Percentiles rank a stretch among this genome's conserved stretches.
Evolutionary conservation across 2,888 invertebrate species (phyloP).

Genomic region (Phrixothrix hirtus): DNA sequence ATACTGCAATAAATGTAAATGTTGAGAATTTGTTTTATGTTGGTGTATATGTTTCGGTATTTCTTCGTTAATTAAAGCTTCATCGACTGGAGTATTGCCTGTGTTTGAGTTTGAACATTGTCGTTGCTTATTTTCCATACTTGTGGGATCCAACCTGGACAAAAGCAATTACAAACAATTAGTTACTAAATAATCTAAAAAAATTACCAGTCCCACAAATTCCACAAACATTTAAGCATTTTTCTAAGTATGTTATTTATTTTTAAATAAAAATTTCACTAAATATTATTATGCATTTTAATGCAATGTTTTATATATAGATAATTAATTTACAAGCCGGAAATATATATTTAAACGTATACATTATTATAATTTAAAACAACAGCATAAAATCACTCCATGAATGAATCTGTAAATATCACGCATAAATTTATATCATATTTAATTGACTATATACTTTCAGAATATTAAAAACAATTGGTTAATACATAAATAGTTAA

Average conservation of each 20-base stretch:
- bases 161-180: slow-evolving; percentile 36
- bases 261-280: too few species aligned
- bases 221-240: slow-evolving; percentile 68
- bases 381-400: too few species aligned
- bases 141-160: slow-evolving; percentile 55
- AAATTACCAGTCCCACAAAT: slow-evolving; percentile 49
- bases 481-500: neutral
- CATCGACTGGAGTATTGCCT: slow-evolving; percentile 36
- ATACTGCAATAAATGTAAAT: slow-evolving; percentile 61
- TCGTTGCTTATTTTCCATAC: slow-evolving; percentile 53
- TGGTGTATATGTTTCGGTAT: slow-evolving; percentile 61
- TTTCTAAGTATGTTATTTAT: too few species aligned
- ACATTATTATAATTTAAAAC: too few species aligned
- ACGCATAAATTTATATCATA: too few species aligned
- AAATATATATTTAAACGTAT: too few species aligned
- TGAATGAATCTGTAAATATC: too few species aligned
- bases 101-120: slow-evolving; percentile 45
- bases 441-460: too few species aligned
- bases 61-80: slow-evolving; percentile 39
- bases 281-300: too few species aligned
- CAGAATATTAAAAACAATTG: too few species aligned
- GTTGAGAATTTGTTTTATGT: slow-evolving; percentile 62
- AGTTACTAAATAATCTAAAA: slow-evolving; percentile 7
- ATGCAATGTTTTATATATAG: too few species aligned
- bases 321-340: neutral